A percentile compares a stretch with the other conserved stretches of the same genome.
Conservation (phyloP, 2,113 vertebrate genomes). For the Pipra filicauda region DNA sequence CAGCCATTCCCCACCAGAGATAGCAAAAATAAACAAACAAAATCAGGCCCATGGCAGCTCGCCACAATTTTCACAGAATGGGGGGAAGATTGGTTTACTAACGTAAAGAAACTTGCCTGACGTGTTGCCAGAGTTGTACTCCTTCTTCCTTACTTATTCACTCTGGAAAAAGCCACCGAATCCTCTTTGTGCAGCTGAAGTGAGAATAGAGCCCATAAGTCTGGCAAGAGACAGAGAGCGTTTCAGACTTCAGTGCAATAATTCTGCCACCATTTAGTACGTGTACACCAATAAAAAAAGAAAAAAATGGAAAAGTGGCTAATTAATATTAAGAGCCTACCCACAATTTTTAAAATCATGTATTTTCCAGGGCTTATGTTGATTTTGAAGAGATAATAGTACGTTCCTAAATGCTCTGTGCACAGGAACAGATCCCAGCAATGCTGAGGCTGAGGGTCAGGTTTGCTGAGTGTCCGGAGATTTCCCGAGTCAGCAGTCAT, state of each 20-base stretch:
- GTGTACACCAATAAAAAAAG: accelerated
- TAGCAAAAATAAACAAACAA: neutral
- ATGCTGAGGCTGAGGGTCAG: accelerated
- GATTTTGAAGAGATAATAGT: neutral
- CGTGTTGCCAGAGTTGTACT: neutral
- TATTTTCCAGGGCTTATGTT: neutral
- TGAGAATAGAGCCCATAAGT: neutral
- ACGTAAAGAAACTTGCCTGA: neutral
- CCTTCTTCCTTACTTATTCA: neutral
- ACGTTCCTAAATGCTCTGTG: neutral
- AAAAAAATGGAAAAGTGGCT: neutral
- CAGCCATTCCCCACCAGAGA: neutral
- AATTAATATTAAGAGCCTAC: neutral
- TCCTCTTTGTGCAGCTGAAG: neutral
- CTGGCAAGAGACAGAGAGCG: neutral
- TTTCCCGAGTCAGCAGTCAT: accelerated
- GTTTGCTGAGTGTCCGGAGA: neutral
- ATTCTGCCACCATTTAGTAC: neutral
- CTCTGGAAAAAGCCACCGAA: neutral
- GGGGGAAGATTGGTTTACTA: neutral
- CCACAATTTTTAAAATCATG: neutral
- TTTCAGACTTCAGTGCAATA: neutral
- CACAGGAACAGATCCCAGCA: neutral
- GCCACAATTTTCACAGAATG: neutral
- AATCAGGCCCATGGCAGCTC: neutral